These are phyloP conservation scores for Momotus momota DNA, from an alignment of 2,797 vertebrate genomes.

Conservation along the genomic window DNA sequence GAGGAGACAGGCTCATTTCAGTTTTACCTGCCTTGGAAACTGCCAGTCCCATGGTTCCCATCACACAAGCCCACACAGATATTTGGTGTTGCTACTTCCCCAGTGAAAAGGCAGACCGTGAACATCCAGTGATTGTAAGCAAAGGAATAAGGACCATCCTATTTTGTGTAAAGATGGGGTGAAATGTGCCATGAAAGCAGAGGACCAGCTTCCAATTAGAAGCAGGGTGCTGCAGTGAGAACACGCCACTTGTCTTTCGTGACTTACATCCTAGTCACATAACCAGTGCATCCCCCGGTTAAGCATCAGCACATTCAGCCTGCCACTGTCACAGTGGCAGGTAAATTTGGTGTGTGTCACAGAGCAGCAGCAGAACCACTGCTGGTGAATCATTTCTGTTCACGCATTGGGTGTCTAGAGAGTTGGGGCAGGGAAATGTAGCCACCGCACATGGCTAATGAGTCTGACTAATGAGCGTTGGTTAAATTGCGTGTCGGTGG, in stretches of 20 bases:
- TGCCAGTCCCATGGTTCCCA: background rate
- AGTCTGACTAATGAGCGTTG: no score
- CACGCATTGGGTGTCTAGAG: no score
- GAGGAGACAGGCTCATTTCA: constrained; percentile 31
- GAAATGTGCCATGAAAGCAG: background rate
- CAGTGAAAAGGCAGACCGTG: background rate
- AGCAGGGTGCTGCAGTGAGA: background rate
- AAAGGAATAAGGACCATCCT: background rate
- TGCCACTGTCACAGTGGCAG: background rate
- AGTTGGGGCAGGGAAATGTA: background rate
- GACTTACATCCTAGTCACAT: background rate
- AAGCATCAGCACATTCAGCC: background rate
- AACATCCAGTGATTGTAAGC: background rate
- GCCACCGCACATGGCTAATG: no score
- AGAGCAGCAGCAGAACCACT: no score
- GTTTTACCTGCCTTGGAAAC: background rate
- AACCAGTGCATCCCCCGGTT: no score
- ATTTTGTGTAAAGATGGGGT: background rate
- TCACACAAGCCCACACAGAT: background rate
- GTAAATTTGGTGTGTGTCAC: background rate
- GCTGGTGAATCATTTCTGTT: background rate
- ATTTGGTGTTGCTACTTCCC: background rate
- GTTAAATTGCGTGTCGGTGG: no score
- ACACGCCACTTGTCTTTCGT: background rate
- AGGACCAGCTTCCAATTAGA: background rate